Percentiles rank a stretch among this genome's conserved stretches.
Evolutionary conservation across 2,888 invertebrate genomes (phyloP).

Genomic region (Oasisia sp.): DNA sequence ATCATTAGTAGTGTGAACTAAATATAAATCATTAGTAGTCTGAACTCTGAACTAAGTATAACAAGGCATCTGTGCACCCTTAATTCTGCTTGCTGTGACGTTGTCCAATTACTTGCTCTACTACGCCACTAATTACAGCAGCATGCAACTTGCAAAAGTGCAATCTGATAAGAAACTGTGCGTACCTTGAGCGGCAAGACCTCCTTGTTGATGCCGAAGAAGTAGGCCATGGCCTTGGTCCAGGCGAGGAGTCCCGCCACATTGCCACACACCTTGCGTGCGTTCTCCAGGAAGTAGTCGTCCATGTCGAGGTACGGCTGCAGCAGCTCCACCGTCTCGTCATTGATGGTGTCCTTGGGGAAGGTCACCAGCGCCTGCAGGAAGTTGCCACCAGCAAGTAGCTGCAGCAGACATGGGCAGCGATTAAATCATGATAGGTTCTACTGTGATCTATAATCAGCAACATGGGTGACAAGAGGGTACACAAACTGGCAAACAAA

Average conservation of each 20-base stretch:
- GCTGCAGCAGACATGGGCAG: slow-evolving; percentile 44
- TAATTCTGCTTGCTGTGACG: too few relatives aligned
- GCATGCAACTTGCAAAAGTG: too few relatives aligned
- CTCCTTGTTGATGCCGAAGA: slow-evolving; percentile 66
- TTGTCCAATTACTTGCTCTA: too few relatives aligned
- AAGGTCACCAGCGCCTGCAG: slow-evolving; percentile 83
- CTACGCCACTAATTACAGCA: too few relatives aligned
- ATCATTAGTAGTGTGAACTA: too few relatives aligned
- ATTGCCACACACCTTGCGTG: slow-evolving; percentile 65
- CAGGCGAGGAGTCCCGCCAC: slow-evolving; percentile 65
- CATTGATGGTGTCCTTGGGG: slow-evolving; percentile 71
- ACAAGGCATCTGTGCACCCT: too few relatives aligned
- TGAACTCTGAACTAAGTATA: too few relatives aligned
- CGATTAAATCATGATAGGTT: too few relatives aligned
- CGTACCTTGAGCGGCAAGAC: slow-evolving; percentile 65
- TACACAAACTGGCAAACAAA: too few relatives aligned
- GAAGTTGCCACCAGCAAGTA: slow-evolving; percentile 63
- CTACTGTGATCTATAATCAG: not conserved
- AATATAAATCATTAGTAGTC: too few relatives aligned
- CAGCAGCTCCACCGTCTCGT: slow-evolving; percentile 65
- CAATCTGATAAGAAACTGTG: not conserved
- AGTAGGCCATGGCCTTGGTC: slow-evolving; percentile 66
- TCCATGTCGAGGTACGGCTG: slow-evolving; percentile 63
- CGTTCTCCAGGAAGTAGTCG: slow-evolving; percentile 65
- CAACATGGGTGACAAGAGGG: too few relatives aligned